A percentile compares a stretch with the other conserved stretches of the same genome.
These are phyloP conservation scores for Coecobrya sp. DNA, from an alignment of 2,888 invertebrate genomes.

Conservation along the genomic window DNA sequence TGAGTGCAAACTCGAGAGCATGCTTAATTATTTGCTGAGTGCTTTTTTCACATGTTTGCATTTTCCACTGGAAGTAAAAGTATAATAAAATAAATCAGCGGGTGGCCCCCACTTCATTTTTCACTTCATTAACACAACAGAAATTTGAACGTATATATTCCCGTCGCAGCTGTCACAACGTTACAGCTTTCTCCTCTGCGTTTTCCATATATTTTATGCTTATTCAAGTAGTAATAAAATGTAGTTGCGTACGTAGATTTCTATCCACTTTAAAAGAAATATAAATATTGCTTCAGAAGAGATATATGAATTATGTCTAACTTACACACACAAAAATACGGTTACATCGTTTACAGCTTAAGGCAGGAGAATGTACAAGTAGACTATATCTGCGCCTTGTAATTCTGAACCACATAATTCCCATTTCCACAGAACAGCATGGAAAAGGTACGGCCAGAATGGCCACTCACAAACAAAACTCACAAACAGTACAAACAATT, in stretches of 20 bases:
- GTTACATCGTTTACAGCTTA: background rate
- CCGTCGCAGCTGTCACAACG: background rate
- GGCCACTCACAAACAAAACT: too few relatives aligned
- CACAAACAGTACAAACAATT: too few relatives aligned
- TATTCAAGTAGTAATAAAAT: too few relatives aligned
- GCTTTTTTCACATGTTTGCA: slow-evolving; percentile 26
- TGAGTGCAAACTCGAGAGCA: background rate
- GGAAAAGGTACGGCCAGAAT: too few relatives aligned
- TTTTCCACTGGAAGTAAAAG: slow-evolving; percentile 12
- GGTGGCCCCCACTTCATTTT: slow-evolving; percentile 38
- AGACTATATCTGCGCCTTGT: too few relatives aligned
- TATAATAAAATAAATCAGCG: slow-evolving; percentile 47
- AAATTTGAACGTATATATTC: background rate
- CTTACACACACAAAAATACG: background rate
- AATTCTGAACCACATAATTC: too few relatives aligned
- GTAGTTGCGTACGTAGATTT: background rate
- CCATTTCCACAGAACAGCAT: too few relatives aligned
- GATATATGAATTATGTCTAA: background rate
- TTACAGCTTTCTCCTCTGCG: too few relatives aligned
- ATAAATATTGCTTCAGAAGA: background rate
- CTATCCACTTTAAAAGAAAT: background rate
- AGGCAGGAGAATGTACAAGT: background rate
- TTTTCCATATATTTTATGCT: background rate
- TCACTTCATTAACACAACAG: background rate
- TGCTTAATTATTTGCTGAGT: slow-evolving; percentile 35